phyloP scores from a whole-genome alignment of 2,888 invertebrate species.

The Lysandra bellargus region DNA sequence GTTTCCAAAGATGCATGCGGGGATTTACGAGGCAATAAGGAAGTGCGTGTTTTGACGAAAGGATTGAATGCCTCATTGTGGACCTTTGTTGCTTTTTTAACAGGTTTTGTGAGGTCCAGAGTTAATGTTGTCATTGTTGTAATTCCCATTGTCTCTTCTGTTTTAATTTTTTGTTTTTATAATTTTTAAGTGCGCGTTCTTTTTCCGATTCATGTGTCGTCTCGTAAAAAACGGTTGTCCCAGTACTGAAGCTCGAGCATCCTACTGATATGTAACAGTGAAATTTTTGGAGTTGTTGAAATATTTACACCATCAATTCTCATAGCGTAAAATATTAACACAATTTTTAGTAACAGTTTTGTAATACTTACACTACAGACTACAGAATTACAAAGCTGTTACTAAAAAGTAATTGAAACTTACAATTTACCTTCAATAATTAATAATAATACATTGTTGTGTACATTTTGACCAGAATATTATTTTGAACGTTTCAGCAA shows the following conservation, averaged over 20 bases:
- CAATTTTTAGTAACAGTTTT: no score
- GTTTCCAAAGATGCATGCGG: slow-evolving; percentile 54
- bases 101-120: slow-evolving; percentile 53
- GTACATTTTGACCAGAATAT: background rate
- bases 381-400: no score
- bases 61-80: slow-evolving; percentile 75
- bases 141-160: slow-evolving; percentile 62
- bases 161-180: slow-evolving; percentile 68
- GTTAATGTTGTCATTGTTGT: slow-evolving; percentile 68
- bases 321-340: no score
- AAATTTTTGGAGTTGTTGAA: background rate
- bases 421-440: background rate
- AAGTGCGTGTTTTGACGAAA: slow-evolving; percentile 77
- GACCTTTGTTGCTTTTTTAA: slow-evolving; percentile 64
- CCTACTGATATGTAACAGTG: background rate
- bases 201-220: slow-evolving; percentile 31
- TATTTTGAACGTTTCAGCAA: background rate
- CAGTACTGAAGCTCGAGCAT: background rate
- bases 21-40: slow-evolving; percentile 78
- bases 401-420: no score
- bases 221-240: slow-evolving; percentile 18
- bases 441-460: background rate
- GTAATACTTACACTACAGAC: no score
- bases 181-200: slow-evolving; percentile 56
- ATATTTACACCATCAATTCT: no score